A percentile compares a stretch with the other conserved stretches of the same genome.
These are phyloP conservation scores for Subacronicta megacephala DNA, from an alignment of 2,888 invertebrate species.

Conservation along the genomic window DNA sequence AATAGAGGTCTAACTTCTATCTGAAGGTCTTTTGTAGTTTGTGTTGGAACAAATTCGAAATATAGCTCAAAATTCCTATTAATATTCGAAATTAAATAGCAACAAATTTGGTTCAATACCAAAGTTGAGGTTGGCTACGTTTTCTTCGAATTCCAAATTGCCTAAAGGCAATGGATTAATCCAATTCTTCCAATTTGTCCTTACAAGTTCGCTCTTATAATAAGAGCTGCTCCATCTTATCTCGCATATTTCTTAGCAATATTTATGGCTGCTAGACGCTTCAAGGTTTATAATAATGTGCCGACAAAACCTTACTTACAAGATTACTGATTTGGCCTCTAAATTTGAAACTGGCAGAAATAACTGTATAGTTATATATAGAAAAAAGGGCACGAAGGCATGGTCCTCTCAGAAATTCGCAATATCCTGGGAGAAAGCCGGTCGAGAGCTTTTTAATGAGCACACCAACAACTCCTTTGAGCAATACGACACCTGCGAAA, in stretches of 20 bases:
- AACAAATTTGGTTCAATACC: conserved; percentile 10
- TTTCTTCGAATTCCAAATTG: conserved; percentile 35
- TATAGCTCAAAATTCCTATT: background rate
- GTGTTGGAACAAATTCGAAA: background rate
- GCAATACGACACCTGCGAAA: conserved; percentile 38
- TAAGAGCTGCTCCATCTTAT: conserved; percentile 19
- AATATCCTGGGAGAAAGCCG: conserved; percentile 24
- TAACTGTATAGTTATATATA: background rate
- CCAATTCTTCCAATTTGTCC: conserved; percentile 46
- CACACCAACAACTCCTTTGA: conserved; percentile 30
- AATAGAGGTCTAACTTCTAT: too few species aligned
- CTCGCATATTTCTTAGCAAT: conserved; percentile 12
- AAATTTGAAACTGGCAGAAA: background rate
- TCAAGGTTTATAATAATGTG: background rate
- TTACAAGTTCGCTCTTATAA: conserved; percentile 44
- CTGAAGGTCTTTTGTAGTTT: too few species aligned
- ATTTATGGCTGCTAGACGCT: too few species aligned
- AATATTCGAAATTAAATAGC: conserved; percentile 19
- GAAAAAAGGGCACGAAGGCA: background rate
- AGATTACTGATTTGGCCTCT: background rate
- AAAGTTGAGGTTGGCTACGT: conserved; percentile 22
- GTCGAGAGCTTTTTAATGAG: conserved; percentile 38
- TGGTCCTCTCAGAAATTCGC: conserved; percentile 17
- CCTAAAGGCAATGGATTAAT: conserved; percentile 43
- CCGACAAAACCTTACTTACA: background rate